Percentiles rank a stretch among this genome's conserved stretches.
phyloP scores from a whole-genome alignment of 1,140 invertebrate species.

The Calephelis nemesis region DNA sequence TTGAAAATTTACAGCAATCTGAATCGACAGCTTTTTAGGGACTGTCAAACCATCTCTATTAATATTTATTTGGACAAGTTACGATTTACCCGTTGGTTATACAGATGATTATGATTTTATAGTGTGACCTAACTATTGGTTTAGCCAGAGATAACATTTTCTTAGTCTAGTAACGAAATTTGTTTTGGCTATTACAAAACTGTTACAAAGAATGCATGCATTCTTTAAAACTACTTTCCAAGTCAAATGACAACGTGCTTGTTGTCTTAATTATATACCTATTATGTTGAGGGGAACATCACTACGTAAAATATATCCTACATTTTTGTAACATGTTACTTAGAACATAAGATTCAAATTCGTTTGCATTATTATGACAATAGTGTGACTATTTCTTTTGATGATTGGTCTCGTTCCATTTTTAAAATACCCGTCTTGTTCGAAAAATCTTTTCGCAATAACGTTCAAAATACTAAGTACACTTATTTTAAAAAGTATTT shows the following conservation, averaged over 20 bases:
- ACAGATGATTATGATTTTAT: no score
- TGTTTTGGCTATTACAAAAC: slow-evolving; percentile 43
- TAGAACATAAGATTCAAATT: slow-evolving; percentile 37
- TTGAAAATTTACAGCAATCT: no score
- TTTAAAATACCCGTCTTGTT: slow-evolving; percentile 50
- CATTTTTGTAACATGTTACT: slow-evolving; percentile 21
- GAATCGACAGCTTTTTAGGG: no score
- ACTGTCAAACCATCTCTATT: no score
- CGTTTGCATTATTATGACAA: neutral
- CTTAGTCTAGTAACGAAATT: neutral
- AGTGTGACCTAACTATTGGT: no score
- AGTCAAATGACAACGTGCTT: slow-evolving; percentile 69
- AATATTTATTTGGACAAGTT: no score
- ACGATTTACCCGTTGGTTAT: no score
- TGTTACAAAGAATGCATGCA: slow-evolving; percentile 50
- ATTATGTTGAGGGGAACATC: slow-evolving; percentile 45
- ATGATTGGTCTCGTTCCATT: slow-evolving; percentile 68
- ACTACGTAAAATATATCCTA: slow-evolving; percentile 27
- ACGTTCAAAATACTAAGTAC: slow-evolving; percentile 15
- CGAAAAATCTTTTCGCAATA: slow-evolving; percentile 53
- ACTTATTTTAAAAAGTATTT: neutral
- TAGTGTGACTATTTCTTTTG: slow-evolving; percentile 40
- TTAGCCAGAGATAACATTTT: neutral
- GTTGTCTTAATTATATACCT: slow-evolving; percentile 58
- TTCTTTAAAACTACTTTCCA: slow-evolving; percentile 62